Conservation (phyloP, 37 sponge, comb jelly and placozoan genomes). For the Cliona cf. orientalis region DNA sequence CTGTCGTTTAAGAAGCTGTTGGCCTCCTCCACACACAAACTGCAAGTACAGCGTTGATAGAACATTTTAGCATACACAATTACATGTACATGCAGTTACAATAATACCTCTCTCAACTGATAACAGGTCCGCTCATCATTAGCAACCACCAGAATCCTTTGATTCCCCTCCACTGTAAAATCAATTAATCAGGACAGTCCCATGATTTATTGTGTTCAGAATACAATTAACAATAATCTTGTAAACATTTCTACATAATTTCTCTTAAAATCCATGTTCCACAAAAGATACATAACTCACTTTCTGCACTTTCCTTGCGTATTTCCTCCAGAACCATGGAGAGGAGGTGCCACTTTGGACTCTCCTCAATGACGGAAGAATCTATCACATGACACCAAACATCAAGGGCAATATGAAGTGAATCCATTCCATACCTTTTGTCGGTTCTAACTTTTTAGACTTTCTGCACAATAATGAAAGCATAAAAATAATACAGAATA, state of each 20-base stretch:
- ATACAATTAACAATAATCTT: not conserved
- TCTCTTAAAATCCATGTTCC: not conserved
- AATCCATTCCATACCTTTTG: too few species aligned
- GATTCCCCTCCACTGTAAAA: constrained; percentile 10
- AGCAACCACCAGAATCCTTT: constrained; percentile 66
- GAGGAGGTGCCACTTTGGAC: constrained; percentile 92
- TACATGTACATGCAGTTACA: not conserved
- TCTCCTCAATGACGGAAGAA: too few species aligned
- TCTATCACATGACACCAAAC: too few species aligned
- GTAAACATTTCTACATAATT: not conserved
- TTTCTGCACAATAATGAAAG: not conserved
- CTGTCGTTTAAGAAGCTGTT: constrained; percentile 47
- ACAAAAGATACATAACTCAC: not conserved
- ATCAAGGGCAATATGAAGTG: not conserved
- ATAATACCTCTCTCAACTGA: constrained; percentile 82
- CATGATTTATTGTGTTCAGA: not conserved
- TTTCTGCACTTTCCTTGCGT: constrained; percentile 12
- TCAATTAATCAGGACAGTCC: not conserved
- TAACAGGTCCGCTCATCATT: constrained; percentile 86
- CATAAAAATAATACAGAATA: not conserved
- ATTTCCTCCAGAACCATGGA: constrained; percentile 84
- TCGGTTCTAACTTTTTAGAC: not conserved
- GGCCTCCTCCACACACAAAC: constrained; percentile 67
- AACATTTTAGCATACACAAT: not conserved
- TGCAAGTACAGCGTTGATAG: not conserved